Evolutionary conservation across 2,888 invertebrate genomes (phyloP), one percentile per base, ranked within the genome.

Genomic region (Oconnorella tubifera): DNA sequence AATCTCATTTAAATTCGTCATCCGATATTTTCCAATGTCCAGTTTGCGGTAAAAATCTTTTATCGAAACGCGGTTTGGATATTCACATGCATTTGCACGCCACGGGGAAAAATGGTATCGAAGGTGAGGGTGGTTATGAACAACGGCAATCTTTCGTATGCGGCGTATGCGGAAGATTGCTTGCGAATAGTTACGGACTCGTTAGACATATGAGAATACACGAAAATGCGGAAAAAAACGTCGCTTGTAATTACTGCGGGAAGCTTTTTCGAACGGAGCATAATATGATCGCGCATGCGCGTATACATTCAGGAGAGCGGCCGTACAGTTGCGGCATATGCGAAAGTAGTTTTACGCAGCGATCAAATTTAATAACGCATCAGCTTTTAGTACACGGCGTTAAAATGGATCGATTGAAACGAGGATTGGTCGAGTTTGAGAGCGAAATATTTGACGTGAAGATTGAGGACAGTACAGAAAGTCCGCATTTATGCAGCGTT

Each of bases 31-130:
- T n/a, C n/a, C 10, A 6, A 4, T 51, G 53, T 51, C 53, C 53
- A 6, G 14, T 51, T 4, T 51, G 53, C 53, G 25, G 25, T 27
- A 51, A 51, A 25, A 10, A 6, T 10, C 53, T 51, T 10, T 6
- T 27, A 23, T 51, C 53, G 6, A 51, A 51, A 25, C 53, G 53
- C 10, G 53, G 53, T 10, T 27, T 51, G 14, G 6, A 19, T 4
- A 51, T 51, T 51, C 53, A 51, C 53, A 51, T 51, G 53, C 53
- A 51, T 19, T 27, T 51, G 53, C 53, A 51, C 25, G 14, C 25
- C 10, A 27, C 25, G 6, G 53, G 25, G 6, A 25, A 6, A 4
- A 23, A 19, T 25, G 25, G 6, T 19, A 19, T 19, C 40, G 40
- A 10, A 40, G 40, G 10, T 10, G 10, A 14, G 10, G 40, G 40